Conservation (phyloP, 1,140 invertebrate genomes). For the Drosophila jambulina region DNA sequence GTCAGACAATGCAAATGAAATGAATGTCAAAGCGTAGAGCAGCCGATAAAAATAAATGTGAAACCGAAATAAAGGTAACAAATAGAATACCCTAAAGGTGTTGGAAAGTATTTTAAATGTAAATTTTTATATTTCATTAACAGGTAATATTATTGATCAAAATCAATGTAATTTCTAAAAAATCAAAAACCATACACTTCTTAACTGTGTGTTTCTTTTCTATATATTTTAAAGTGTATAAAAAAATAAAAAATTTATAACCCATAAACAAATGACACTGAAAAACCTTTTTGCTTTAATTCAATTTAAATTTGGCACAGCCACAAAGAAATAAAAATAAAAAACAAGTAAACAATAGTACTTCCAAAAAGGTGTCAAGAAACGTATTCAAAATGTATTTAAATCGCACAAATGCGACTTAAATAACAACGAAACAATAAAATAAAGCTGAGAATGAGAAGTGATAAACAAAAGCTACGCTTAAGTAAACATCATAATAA, state of each 20-base stretch:
- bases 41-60: constrained; percentile 21
- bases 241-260: background rate
- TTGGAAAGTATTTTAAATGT: background rate
- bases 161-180: too few species aligned
- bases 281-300: constrained; percentile 57
- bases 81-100: background rate
- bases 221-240: too few species aligned
- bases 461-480: constrained; percentile 28
- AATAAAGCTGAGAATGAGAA: constrained; percentile 11
- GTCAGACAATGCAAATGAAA: constrained; percentile 59
- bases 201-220: too few species aligned
- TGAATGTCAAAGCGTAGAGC: constrained; percentile 47
- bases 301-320: constrained; percentile 51
- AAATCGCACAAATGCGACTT: constrained; percentile 31
- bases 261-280: constrained; percentile 45
- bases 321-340: constrained; percentile 12
- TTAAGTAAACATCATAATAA: constrained; percentile 35
- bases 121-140: background rate
- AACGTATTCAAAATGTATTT: constrained; percentile 44
- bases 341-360: constrained; percentile 19
- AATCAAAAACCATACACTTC: too few species aligned
- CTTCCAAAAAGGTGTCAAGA: constrained; percentile 34
- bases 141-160: background rate
- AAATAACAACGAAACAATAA: constrained; percentile 10
- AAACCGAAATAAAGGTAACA: constrained; percentile 5